Conservation (phyloP, 2,888 invertebrate species). For the Nemotelus nigrinus region DNA sequence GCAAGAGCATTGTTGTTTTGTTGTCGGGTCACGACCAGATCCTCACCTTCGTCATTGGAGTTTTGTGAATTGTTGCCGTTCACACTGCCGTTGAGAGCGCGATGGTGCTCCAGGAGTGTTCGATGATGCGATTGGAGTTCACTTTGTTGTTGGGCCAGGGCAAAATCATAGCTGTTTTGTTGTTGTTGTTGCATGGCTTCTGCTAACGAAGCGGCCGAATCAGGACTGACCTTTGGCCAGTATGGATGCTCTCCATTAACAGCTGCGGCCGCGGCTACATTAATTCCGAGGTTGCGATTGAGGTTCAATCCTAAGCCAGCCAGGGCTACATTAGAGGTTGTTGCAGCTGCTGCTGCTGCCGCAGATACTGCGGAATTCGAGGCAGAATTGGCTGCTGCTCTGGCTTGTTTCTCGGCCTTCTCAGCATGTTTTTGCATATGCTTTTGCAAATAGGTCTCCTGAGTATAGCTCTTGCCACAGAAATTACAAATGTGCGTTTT, state of each 20-base stretch:
- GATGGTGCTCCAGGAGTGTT: constrained; percentile 68
- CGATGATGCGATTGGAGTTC: constrained; percentile 74
- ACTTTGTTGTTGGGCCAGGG: constrained; percentile 64
- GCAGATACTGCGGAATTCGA: constrained; percentile 53
- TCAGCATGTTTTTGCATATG: constrained; percentile 99
- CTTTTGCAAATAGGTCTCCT: constrained; percentile 98
- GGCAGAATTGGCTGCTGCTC: constrained; percentile 44
- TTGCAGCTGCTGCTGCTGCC: constrained; percentile 52
- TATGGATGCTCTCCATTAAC: constrained; percentile 73
- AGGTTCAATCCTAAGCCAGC: constrained; percentile 52
- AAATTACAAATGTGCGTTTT: constrained; percentile 99
- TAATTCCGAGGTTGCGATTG: constrained; percentile 53
- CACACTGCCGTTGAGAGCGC: constrained; percentile 55
- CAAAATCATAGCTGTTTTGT: constrained; percentile 65
- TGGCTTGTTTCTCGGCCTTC: constrained; percentile 77
- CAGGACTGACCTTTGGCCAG: constrained; percentile 89
- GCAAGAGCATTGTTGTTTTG: constrained; percentile 54
- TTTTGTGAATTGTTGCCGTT: constrained; percentile 57
- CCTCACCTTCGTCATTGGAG: constrained; percentile 63
- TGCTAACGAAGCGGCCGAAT: constrained; percentile 72
- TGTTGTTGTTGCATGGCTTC: constrained; percentile 73
- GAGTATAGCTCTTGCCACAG: constrained; percentile 99
- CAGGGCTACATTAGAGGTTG: constrained; percentile 51
- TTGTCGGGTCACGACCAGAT: constrained; percentile 62
- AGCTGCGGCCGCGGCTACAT: constrained; percentile 63